A percentile compares a stretch with the other conserved stretches of the same genome.
Evolutionary conservation across 2,113 vertebrate genomes (phyloP).

Genomic region (Amphiprion ocellaris): DNA sequence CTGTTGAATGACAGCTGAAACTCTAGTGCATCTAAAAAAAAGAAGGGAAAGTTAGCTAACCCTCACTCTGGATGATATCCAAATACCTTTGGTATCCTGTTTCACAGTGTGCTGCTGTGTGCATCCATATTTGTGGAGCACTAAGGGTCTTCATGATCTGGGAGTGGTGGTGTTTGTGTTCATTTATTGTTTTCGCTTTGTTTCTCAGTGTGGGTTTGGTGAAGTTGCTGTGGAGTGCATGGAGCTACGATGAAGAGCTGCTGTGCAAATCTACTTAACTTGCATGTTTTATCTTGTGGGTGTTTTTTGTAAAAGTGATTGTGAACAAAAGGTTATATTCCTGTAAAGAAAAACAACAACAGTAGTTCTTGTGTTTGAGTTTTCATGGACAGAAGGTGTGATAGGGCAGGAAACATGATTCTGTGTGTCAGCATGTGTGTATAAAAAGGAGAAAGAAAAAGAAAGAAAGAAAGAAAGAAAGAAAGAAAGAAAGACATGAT

Average conservation of each 20-base stretch:
- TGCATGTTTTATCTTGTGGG: conserved; percentile 7
- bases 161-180: not conserved
- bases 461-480: not conserved
- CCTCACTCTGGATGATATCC: conserved; percentile 13
- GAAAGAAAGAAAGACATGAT: not conserved
- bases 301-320: not conserved
- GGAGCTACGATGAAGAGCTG: not conserved
- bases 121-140: not conserved
- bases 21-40: not conserved
- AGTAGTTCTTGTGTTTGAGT: not conserved
- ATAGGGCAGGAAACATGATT: conserved; percentile 3
- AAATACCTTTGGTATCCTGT: conserved; percentile 36
- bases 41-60: too few relatives aligned
- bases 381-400: conserved; percentile 15
- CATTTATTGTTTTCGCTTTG: conserved; percentile 8
- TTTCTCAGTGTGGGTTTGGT: conserved; percentile 19
- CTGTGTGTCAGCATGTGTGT: conserved; percentile 6
- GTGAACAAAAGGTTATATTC: conserved; percentile 1
- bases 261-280: conserved; percentile 22
- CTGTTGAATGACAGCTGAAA: not conserved
- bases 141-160: not conserved
- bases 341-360: not conserved
- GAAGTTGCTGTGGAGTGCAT: conserved; percentile 7
- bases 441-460: not conserved
- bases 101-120: not conserved